These are phyloP conservation scores for Sardina pilchardus DNA, from an alignment of 2,113 vertebrate species.

Conservation along the genomic window DNA sequence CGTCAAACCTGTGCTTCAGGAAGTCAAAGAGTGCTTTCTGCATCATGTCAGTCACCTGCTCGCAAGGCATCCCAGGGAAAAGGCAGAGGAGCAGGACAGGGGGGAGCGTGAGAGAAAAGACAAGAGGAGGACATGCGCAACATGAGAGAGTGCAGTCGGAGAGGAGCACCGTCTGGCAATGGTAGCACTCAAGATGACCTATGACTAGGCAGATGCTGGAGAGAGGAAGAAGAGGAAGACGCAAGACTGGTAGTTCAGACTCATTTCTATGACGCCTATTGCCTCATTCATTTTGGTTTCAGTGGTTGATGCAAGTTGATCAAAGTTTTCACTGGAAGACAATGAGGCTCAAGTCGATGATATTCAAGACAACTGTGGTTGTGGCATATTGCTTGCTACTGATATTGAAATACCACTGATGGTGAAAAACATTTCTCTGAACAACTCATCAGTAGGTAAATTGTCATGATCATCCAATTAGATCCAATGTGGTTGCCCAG, in stretches of 20 bases:
- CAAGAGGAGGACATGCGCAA: not conserved
- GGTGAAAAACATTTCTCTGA: too few species aligned
- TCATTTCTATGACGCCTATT: not conserved
- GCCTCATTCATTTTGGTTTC: not conserved
- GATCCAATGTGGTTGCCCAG: too few species aligned
- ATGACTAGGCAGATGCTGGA: not conserved
- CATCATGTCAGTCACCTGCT: constrained; percentile 99
- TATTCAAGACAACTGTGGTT: too few species aligned
- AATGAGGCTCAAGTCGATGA: not conserved
- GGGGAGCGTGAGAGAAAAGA: constrained; percentile 39
- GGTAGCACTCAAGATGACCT: not conserved
- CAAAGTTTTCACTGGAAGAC: not conserved
- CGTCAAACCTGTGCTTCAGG: constrained; percentile 99
- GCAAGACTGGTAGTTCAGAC: not conserved
- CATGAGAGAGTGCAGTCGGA: constrained; percentile 53
- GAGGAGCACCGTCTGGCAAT: constrained; percentile 28
- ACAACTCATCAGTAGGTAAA: too few species aligned
- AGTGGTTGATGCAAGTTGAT: too few species aligned
- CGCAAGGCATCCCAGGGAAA: constrained; percentile 42
- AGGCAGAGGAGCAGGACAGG: constrained; percentile 1
- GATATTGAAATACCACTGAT: too few species aligned
- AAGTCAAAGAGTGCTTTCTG: constrained; percentile 99
- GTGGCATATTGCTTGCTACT: too few species aligned
- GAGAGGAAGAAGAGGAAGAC: not conserved
- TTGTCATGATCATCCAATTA: too few species aligned